Evolutionary conservation across 2,113 vertebrate genomes (phyloP).

Genomic region (Felis catus): F.catus_Fca126_mat1.0 CM031424.1:80326001-80326500

Average conservation of each 20-base stretch:
- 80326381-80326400: background rate
- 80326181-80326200: constrained; percentile 93
- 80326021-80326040: background rate
- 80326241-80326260: background rate
- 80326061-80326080: constrained; percentile 76
- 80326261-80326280: background rate
- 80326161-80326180: constrained; percentile 97
- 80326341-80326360: background rate
- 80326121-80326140: constrained; percentile 97
- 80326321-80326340: background rate
- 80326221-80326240: constrained; percentile 97
- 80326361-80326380: background rate
- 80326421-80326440: constrained; percentile 4
- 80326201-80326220: constrained; percentile 97
- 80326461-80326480: rapidly evolving
- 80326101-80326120: constrained; percentile 97
- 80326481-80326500: background rate
- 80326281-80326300: background rate
- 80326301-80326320: background rate
- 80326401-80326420: background rate
- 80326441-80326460: background rate
- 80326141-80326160: constrained; percentile 93
- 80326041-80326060: background rate
- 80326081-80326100: constrained; percentile 94
- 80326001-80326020: background rate